Conservation (phyloP, 2,113 vertebrate genomes). For the Symphodus melops region DNA sequence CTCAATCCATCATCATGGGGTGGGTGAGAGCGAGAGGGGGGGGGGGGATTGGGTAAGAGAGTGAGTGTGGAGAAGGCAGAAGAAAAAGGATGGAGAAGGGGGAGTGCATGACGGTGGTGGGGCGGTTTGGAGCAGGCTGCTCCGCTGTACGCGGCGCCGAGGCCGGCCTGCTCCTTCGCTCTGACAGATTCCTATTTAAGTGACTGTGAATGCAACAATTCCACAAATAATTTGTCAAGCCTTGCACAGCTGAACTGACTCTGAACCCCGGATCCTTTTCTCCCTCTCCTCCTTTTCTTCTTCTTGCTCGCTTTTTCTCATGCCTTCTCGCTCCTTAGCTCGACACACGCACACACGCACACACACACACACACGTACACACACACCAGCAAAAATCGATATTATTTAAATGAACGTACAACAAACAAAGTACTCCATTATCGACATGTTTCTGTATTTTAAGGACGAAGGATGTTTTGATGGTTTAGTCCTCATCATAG, state of each 20-base stretch:
- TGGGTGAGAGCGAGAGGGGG: slow-evolving; percentile 68
- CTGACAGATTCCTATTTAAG: slow-evolving; percentile 99
- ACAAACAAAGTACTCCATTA: too few relatives aligned
- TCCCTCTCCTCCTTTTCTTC: slow-evolving; percentile 21
- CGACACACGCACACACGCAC: slow-evolving; percentile 1
- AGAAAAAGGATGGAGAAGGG: slow-evolving; percentile 69
- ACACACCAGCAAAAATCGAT: background rate
- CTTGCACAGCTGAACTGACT: slow-evolving; percentile 94
- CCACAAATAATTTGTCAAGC: slow-evolving; percentile 99
- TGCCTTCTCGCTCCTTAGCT: slow-evolving; percentile 1
- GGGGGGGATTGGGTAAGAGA: slow-evolving; percentile 67
- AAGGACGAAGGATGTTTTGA: background rate
- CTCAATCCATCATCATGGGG: slow-evolving; percentile 97
- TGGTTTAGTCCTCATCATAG: background rate
- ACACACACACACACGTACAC: background rate
- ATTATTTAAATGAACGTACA: background rate
- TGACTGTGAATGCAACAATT: slow-evolving; percentile 99
- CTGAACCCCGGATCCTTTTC: slow-evolving; percentile 87
- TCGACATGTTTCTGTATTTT: too few relatives aligned
- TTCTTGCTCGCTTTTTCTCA: slow-evolving; percentile 17
- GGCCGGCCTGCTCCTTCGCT: slow-evolving; percentile 77
- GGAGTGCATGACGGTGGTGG: slow-evolving; percentile 61
- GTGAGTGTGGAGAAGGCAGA: slow-evolving; percentile 53
- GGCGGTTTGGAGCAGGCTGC: slow-evolving; percentile 84
- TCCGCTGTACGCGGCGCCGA: slow-evolving; percentile 88